These are phyloP conservation scores for Taenioides sp. DNA, from an alignment of 2,797 vertebrate genomes.

Conservation along the genomic window DNA sequence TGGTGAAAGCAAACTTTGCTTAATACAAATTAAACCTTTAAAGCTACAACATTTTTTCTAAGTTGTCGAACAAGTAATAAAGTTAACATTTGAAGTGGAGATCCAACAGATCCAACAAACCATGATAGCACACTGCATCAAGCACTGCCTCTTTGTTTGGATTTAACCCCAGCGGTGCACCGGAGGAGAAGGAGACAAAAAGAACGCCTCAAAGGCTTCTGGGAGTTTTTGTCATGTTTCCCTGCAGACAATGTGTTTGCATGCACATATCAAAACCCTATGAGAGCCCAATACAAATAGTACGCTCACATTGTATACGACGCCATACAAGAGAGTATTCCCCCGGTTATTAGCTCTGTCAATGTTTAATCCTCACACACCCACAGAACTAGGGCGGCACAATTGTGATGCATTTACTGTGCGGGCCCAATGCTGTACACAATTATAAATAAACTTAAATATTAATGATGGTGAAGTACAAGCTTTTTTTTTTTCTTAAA, in stretches of 20 bases:
- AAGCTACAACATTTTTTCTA: constrained; percentile 56
- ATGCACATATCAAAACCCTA: constrained; percentile 79
- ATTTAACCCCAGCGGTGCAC: constrained; percentile 76
- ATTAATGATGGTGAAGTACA: constrained; percentile 69
- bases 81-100: constrained; percentile 66
- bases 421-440: constrained; percentile 59
- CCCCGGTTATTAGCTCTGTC: constrained; percentile 77
- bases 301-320: constrained; percentile 57
- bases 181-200: constrained; percentile 68
- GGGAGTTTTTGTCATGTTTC: constrained; percentile 84
- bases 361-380: constrained; percentile 78
- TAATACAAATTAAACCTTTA: constrained; percentile 39
- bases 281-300: constrained; percentile 78
- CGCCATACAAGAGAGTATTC: constrained; percentile 61
- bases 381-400: constrained; percentile 74
- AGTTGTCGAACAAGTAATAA: constrained; percentile 70
- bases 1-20: constrained; percentile 28
- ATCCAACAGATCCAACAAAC: constrained; percentile 68
- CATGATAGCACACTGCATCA: constrained; percentile 61
- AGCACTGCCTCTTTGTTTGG: constrained; percentile 79
- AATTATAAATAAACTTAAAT: constrained; percentile 76
- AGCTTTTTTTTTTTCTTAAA: constrained; percentile 43
- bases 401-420: constrained; percentile 66
- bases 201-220: constrained; percentile 79
- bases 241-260: constrained; percentile 81